A percentile compares a stretch with the other conserved stretches of the same genome.
These are phyloP conservation scores for Donacobius atricapilla DNA, from an alignment of 2,113 vertebrate genomes.

Conservation along the genomic window DNA sequence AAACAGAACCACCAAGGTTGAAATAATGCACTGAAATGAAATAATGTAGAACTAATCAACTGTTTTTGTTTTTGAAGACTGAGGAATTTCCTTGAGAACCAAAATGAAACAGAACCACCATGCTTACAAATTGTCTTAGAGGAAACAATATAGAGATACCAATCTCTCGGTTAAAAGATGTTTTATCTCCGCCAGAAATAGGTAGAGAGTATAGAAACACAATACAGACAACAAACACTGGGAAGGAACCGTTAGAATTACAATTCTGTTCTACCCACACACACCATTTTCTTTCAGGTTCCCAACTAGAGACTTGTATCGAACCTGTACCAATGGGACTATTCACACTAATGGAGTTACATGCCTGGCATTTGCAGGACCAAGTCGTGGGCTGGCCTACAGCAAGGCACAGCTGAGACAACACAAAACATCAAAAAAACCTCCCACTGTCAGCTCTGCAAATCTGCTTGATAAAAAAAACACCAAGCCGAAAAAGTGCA, in stretches of 20 bases:
- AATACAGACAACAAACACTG: not conserved
- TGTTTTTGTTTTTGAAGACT: slow-evolving; percentile 1
- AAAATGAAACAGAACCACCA: not conserved
- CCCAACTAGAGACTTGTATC: not conserved
- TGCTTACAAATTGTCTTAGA: not conserved
- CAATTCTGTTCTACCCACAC: not conserved
- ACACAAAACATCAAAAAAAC: not conserved
- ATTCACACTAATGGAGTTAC: not conserved
- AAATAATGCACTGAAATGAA: slow-evolving; percentile 63
- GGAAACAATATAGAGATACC: not conserved
- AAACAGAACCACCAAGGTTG: too few relatives aligned
- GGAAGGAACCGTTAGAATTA: not conserved
- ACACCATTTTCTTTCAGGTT: not conserved
- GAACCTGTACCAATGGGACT: not conserved
- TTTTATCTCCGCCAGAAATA: not conserved
- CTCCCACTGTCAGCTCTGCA: not conserved
- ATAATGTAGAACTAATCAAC: slow-evolving; percentile 53
- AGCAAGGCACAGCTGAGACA: not conserved
- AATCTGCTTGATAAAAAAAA: slow-evolving; percentile 23
- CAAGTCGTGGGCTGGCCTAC: not conserved
- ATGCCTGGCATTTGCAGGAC: not conserved
- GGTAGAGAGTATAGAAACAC: not conserved
- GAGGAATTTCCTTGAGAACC: slow-evolving; percentile 17
- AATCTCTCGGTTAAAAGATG: not conserved
- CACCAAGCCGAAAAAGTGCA: not conserved